Conservation (phyloP, 2,113 vertebrate species). For the Trichomycterus rosablanca region DNA sequence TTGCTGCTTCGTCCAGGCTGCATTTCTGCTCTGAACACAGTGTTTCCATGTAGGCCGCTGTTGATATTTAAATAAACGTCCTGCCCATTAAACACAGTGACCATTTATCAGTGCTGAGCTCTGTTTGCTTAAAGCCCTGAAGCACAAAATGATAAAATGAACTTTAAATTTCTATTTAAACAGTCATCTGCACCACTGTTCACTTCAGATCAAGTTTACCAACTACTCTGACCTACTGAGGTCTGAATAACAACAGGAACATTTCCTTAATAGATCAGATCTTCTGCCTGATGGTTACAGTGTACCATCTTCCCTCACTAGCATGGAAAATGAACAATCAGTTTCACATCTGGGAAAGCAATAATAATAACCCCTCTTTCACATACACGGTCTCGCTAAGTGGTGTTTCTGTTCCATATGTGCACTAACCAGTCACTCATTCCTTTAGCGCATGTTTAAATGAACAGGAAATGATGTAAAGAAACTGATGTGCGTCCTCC, state of each 20-base stretch:
- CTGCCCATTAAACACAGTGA: no score
- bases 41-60: conserved; percentile 18
- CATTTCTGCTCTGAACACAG: conserved; percentile 29
- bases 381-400: conserved; percentile 26
- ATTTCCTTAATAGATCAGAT: conserved; percentile 24
- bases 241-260: background rate
- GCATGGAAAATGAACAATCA: conserved; percentile 35
- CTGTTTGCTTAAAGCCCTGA: conserved; percentile 14
- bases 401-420: no score
- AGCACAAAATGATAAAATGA: conserved; percentile 25
- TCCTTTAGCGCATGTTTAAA: conserved; percentile 46
- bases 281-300: background rate
- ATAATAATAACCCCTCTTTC: conserved; percentile 40
- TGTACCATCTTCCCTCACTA: background rate
- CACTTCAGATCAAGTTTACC: background rate
- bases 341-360: conserved; percentile 59
- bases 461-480: conserved; percentile 29
- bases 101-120: conserved; percentile 14
- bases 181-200: background rate
- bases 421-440: conserved; percentile 55
- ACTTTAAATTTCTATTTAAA: background rate
- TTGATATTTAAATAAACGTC: no score
- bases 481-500: conserved; percentile 37
- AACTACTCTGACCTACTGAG: conserved; percentile 4
- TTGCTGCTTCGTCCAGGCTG: conserved; percentile 9